These are phyloP conservation scores for Xestobium rufovillosum DNA, from an alignment of 2,888 invertebrate genomes.

Conservation along the genomic window DNA sequence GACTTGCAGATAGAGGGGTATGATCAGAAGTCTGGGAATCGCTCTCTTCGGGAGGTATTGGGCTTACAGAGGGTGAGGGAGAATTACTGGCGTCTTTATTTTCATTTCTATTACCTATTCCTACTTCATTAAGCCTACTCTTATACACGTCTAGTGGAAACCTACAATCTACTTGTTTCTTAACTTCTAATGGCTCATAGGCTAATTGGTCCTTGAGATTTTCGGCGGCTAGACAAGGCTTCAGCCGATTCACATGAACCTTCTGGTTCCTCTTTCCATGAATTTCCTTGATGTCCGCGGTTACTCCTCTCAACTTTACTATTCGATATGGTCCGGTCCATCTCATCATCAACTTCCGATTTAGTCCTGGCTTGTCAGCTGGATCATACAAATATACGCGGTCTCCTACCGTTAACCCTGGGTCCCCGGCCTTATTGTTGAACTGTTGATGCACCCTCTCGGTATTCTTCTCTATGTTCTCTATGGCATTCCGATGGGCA, in stretches of 20 bases:
- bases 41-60: neutral
- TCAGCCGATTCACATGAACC: conserved; percentile 13
- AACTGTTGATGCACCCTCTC: conserved; percentile 2
- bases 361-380: neutral
- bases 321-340: conserved; percentile 14
- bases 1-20: neutral
- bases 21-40: neutral
- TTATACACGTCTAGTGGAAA: neutral
- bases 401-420: conserved; percentile 10
- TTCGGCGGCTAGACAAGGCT: conserved; percentile 9
- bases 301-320: conserved; percentile 1
- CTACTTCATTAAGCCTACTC: neutral
- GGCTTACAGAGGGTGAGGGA: neutral
- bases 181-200: neutral
- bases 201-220: neutral
- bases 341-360: too few relatives aligned
- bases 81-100: neutral
- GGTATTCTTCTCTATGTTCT: too few relatives aligned
- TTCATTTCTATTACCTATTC: neutral
- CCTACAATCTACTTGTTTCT: neutral
- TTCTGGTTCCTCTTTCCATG: conserved; percentile 7
- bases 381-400: conserved; percentile 9
- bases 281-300: conserved; percentile 12
- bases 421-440: conserved; percentile 4
- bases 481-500: too few relatives aligned